These are phyloP conservation scores for Carassius auratus DNA, from an alignment of 2,113 vertebrate genomes.

Conservation along the genomic window DNA sequence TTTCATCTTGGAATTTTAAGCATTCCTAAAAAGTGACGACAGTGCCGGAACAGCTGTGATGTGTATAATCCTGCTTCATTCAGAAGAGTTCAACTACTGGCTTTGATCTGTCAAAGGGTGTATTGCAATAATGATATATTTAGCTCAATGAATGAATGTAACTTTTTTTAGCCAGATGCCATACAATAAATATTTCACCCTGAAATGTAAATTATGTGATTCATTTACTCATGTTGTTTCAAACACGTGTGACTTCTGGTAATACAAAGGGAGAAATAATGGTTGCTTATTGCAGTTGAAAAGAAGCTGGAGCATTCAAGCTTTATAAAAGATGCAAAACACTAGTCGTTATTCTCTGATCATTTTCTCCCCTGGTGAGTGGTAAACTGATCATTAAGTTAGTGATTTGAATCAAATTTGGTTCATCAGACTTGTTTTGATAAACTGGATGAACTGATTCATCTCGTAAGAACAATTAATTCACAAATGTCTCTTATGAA, in stretches of 20 bases:
- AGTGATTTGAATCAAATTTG: not conserved
- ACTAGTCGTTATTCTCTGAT: too few species aligned
- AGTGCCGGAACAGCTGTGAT: slow-evolving; percentile 30
- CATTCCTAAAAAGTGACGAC: slow-evolving; percentile 34
- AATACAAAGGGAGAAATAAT: not conserved
- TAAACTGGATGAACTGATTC: not conserved
- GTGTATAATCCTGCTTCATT: not conserved
- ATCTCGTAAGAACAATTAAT: not conserved
- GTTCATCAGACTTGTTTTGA: not conserved
- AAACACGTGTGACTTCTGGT: not conserved
- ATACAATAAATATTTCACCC: not conserved
- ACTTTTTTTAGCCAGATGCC: not conserved
- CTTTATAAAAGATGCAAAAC: not conserved
- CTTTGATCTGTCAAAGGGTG: slow-evolving; percentile 3
- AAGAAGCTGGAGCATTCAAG: not conserved
- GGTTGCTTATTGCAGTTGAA: not conserved
- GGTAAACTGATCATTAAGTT: too few species aligned
- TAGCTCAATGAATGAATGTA: not conserved
- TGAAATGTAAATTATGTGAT: not conserved
- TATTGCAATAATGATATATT: not conserved
- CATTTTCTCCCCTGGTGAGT: too few species aligned
- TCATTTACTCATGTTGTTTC: not conserved
- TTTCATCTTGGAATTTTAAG: slow-evolving; percentile 36
- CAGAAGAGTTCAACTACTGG: not conserved
- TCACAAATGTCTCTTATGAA: not conserved